Base-by-base conservation (phyloP, 2,113 vertebrate species). In the Thalassarche chlororhynchos region DNA sequence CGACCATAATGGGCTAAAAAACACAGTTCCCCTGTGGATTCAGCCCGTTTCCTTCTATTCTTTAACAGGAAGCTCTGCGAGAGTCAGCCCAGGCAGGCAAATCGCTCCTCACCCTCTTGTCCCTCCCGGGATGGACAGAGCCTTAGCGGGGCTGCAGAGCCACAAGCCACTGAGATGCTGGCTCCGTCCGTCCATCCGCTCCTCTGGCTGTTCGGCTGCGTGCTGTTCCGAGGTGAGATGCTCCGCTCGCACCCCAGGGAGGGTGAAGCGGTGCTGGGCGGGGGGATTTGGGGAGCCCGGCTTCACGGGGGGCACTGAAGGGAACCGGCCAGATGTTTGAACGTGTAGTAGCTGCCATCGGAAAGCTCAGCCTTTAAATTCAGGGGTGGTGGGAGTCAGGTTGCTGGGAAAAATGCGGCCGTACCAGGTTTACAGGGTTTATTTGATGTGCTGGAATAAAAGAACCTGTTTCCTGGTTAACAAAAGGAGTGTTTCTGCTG, bases 31-130 rank as follows among this genome's bases (percentile, higher is more conserved):
- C 98, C 89, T 97, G 96, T 93, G 96, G 89, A 97, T 95, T 96
- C 97, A 98, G 98, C 97, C 97, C 96, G 97, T 98, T 99, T 99
- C 99, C 99, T 99, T 97, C 98, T 98, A 99, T 99, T 99, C 98
- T 99, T 99, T 91, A 80, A 98, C 98, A 99, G 99, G 99, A 99
- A 99, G 93, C 97, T 80, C 80, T 70, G 75, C 2, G 93, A 98
- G 97, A 98, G 98, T 96, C 96, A 90, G 92, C 93, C 90, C 96
- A 6, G 92, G 97, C 97, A 88, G 95, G 91, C 95, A 93, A 68
- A 84, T 49, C 20, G 24, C 91, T 92, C 97, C 97, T 94, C 62
- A 40, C 92, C 95, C 95, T 86, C 81, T 34, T 1, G 47, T 92
- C 93, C 68, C 77, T 93, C 96, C 83, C 95, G 93, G 97, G 77